phyloP scores from a whole-genome alignment of 2,113 vertebrate genomes.

The Crotalus horridus region DNA sequence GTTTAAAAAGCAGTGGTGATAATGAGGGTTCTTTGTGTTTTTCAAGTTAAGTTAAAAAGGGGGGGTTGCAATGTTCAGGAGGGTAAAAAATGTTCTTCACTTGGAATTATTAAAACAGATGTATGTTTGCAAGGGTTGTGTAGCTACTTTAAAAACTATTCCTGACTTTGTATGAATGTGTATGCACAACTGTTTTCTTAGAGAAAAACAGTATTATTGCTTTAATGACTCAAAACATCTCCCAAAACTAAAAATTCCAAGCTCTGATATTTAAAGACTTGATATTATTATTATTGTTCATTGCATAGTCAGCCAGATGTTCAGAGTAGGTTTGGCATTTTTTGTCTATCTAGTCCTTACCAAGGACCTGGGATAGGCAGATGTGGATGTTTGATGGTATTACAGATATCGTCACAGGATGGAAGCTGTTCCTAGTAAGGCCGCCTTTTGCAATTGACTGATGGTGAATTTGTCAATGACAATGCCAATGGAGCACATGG shows the following conservation, averaged over 20 bases:
- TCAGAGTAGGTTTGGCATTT: no score
- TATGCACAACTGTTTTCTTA: neutral
- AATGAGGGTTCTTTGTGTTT: neutral
- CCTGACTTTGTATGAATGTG: neutral
- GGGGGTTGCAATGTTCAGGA: neutral
- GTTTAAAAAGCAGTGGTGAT: slow-evolving; percentile 29
- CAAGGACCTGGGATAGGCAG: no score
- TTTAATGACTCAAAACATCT: neutral
- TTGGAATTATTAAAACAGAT: neutral
- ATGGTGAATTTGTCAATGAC: no score
- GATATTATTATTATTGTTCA: neutral
- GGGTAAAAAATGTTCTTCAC: neutral
- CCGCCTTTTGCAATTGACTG: no score
- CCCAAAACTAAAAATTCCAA: slow-evolving; percentile 34
- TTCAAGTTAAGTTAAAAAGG: neutral
- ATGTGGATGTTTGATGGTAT: no score
- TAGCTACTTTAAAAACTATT: neutral
- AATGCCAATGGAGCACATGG: no score
- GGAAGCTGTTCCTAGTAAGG: no score
- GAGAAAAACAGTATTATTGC: neutral
- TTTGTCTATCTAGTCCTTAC: no score
- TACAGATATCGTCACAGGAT: no score
- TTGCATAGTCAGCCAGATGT: no score
- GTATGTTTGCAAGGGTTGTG: neutral
- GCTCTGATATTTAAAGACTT: slow-evolving; percentile 26